phyloP scores from a whole-genome alignment of 30 jellyfish, hydroid and myxozoan genomes.

The Aurelia sp. region DNA sequence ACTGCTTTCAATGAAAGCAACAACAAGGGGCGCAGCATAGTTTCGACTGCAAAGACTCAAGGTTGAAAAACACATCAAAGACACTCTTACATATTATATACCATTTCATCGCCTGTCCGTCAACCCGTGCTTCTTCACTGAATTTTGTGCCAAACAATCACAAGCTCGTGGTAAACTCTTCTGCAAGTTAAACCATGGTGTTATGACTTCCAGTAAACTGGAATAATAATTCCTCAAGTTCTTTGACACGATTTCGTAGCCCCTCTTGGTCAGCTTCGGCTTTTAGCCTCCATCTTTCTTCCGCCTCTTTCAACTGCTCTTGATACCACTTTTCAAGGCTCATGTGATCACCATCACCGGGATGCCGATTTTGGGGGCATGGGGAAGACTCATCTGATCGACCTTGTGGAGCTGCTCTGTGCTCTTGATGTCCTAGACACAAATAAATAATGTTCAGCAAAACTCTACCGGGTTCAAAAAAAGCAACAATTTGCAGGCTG shows the following conservation, averaged over 20 bases:
- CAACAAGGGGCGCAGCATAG: too few relatives aligned
- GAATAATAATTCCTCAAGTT: conserved; percentile 64
- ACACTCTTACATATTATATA: too few relatives aligned
- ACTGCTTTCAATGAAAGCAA: too few relatives aligned
- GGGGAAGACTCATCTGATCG: conserved; percentile 77
- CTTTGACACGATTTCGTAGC: conserved; percentile 53
- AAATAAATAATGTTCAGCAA: neutral
- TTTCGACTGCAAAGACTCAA: too few relatives aligned
- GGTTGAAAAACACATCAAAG: too few relatives aligned
- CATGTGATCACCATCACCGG: conserved; percentile 84
- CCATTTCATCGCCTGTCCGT: too few relatives aligned
- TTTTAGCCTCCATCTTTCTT: conserved; percentile 69
- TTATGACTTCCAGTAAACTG: conserved; percentile 72
- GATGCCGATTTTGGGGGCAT: conserved; percentile 47
- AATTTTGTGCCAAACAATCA: too few relatives aligned
- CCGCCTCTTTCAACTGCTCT: conserved; percentile 74
- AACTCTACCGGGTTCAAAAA: too few relatives aligned
- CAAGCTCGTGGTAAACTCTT: too few relatives aligned
- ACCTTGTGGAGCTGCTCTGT: conserved; percentile 79
- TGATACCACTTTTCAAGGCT: conserved; percentile 71
- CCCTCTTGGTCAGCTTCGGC: conserved; percentile 66
- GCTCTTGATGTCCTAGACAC: conserved; percentile 26
- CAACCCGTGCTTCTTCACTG: too few relatives aligned
- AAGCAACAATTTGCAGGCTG: too few relatives aligned
- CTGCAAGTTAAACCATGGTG: conserved; percentile 58